Conservation (phyloP, 2,888 invertebrate genomes). For the Epinotia ramella region DNA sequence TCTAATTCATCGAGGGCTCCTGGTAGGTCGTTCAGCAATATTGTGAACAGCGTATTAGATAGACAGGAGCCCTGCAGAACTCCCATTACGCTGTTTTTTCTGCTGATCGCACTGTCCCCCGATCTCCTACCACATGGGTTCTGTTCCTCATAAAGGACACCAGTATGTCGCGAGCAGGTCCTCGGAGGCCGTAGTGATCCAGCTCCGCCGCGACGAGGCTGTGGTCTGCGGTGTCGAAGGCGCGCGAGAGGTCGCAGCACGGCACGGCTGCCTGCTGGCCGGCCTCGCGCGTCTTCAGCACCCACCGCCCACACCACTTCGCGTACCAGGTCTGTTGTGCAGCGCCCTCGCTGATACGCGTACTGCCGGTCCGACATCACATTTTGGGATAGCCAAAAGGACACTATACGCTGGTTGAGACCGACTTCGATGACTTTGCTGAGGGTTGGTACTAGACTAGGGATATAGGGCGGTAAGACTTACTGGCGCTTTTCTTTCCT, state of each 20-base stretch:
- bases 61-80: too few species aligned
- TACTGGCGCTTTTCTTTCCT: background rate
- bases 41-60: too few species aligned
- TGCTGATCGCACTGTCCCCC: too few species aligned
- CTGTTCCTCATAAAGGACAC: too few species aligned
- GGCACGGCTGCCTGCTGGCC: background rate
- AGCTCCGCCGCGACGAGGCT: background rate
- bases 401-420: background rate
- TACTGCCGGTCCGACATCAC: background rate
- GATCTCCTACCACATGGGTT: too few species aligned
- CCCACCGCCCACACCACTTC: too few species aligned
- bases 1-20: too few species aligned
- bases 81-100: too few species aligned
- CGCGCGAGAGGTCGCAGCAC: background rate
- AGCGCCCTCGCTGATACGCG: too few species aligned
- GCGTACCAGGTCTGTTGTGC: background rate
- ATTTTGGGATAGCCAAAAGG: background rate
- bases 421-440: background rate
- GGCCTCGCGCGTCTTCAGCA: background rate
- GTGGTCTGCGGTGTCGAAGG: conserved; percentile 1
- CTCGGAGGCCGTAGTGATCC: background rate
- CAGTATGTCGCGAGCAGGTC: background rate
- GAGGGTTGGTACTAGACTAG: background rate
- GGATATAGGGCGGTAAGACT: background rate
- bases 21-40: too few species aligned